phyloP scores from a whole-genome alignment of 2,797 vertebrate species.

The Malurus splendens region DNA sequence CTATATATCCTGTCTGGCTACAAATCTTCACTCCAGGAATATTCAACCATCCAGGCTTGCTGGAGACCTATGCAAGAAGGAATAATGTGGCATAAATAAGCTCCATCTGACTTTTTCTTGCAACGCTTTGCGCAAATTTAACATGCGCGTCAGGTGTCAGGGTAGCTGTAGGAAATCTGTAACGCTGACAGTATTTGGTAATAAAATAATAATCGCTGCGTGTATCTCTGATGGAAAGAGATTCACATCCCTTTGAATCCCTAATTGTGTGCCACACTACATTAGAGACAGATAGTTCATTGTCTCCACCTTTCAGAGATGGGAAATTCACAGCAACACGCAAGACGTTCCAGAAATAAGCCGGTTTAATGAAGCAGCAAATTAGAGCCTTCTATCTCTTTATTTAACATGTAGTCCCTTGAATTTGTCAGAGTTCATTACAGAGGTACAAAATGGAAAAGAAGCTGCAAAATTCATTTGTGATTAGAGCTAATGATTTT shows the following conservation, averaged over 20 bases:
- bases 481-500: conserved; percentile 69
- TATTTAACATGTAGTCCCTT: conserved; percentile 74
- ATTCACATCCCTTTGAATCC: conserved; percentile 69
- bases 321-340: conserved; percentile 69
- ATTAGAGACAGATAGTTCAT: conserved; percentile 65
- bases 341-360: conserved; percentile 68
- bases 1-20: neutral
- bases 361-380: conserved; percentile 76
- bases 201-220: conserved; percentile 67
- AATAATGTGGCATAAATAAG: neutral
- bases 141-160: conserved; percentile 50
- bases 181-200: conserved; percentile 62
- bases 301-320: conserved; percentile 66
- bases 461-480: conserved; percentile 64
- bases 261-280: conserved; percentile 72
- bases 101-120: neutral
- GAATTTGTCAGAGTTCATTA: conserved; percentile 72
- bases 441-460: conserved; percentile 64
- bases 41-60: neutral
- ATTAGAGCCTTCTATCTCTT: conserved; percentile 76
- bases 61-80: neutral
- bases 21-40: neutral
- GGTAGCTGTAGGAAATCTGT: conserved; percentile 40
- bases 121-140: conserved; percentile 1
- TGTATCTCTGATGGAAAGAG: conserved; percentile 69